Conservation (phyloP, 2,888 invertebrate genomes). For the Tricholauxania praeusta region DNA sequence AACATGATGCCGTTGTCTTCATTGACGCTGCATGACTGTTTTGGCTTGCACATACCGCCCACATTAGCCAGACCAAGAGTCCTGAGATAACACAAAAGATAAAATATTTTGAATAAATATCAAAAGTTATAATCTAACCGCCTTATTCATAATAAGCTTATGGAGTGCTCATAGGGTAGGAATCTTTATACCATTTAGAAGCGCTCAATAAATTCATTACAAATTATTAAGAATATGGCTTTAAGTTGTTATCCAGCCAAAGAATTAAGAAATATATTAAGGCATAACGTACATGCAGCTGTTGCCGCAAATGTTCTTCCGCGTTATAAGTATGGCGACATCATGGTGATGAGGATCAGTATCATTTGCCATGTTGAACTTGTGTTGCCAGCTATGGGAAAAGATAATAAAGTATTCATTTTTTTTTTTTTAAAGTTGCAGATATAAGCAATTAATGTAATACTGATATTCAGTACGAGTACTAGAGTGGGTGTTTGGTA, state of each 20-base stretch:
- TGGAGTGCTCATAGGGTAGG: background rate
- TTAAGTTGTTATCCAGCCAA: background rate
- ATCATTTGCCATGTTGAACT: constrained; percentile 80
- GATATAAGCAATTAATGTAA: constrained; percentile 19
- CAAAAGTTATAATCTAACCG: too few relatives aligned
- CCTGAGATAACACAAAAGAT: constrained; percentile 64
- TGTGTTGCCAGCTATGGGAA: constrained; percentile 77
- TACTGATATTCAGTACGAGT: background rate
- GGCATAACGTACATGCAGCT: constrained; percentile 62
- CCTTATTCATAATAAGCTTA: background rate
- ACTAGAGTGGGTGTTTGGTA: background rate
- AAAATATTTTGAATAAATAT: background rate
- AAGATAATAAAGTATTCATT: background rate
- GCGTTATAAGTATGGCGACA: constrained; percentile 87
- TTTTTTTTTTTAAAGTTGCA: too few relatives aligned
- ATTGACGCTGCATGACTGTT: constrained; percentile 88
- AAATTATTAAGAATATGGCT: background rate
- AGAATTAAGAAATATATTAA: too few relatives aligned
- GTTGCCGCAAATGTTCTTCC: constrained; percentile 77
- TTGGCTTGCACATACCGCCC: constrained; percentile 88
- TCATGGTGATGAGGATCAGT: constrained; percentile 90
- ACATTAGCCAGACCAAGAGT: constrained; percentile 91
- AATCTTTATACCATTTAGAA: background rate
- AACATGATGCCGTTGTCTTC: constrained; percentile 91
- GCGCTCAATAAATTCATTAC: background rate